phyloP scores from a whole-genome alignment of 2,113 vertebrate species.

The Bolborhynchus lineola region DNA sequence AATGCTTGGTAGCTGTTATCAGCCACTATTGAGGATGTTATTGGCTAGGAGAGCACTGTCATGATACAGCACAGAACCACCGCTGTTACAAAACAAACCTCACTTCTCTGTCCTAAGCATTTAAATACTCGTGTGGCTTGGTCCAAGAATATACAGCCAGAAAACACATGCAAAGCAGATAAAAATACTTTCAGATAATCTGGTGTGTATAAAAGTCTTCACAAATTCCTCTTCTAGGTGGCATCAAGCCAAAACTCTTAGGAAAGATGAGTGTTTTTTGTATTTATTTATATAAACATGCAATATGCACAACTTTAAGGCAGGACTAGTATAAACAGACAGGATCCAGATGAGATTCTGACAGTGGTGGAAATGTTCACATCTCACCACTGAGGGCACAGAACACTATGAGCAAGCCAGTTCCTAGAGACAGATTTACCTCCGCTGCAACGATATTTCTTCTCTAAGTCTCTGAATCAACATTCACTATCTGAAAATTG shows the following conservation, averaged over 20 bases:
- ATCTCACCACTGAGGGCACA: background rate
- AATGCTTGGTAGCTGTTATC: background rate
- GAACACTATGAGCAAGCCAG: fast-evolving
- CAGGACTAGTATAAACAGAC: background rate
- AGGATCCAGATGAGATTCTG: background rate
- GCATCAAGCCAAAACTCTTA: background rate
- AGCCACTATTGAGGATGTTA: background rate
- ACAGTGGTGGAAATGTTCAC: background rate
- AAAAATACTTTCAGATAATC: background rate
- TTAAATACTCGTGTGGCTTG: fast-evolving
- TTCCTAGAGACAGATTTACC: background rate
- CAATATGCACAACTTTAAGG: background rate
- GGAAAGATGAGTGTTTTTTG: background rate
- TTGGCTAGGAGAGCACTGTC: background rate
- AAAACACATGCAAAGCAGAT: background rate
- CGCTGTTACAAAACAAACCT: background rate
- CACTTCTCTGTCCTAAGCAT: background rate
- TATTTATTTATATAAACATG: background rate
- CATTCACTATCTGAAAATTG: background rate
- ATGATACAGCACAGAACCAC: background rate
- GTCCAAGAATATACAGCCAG: background rate
- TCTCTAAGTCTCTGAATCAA: background rate
- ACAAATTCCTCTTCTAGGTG: background rate
- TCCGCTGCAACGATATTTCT: background rate
- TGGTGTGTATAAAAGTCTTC: background rate